phyloP scores from a whole-genome alignment of 2,113 vertebrate species.

The Dolichotis patagonum region DNA sequence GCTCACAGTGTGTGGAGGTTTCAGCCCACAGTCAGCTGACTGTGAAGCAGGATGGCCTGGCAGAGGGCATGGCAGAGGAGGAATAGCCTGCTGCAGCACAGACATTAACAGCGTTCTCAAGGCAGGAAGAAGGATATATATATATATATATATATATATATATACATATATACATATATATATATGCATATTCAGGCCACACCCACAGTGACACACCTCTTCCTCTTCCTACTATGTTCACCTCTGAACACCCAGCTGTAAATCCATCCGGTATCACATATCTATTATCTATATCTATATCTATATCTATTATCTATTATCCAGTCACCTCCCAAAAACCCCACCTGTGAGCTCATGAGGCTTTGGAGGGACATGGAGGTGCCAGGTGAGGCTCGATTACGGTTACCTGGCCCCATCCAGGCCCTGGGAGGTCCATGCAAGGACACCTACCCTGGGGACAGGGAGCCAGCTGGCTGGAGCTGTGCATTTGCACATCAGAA shows the following conservation, averaged over 20 bases:
- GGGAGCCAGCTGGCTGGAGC: neutral
- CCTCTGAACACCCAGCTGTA: neutral
- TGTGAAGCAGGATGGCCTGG: neutral
- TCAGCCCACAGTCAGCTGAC: neutral
- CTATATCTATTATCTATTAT: too few relatives aligned
- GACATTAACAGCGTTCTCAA: neutral
- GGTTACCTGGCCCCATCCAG: neutral
- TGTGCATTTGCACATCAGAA: neutral
- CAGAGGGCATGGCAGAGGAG: neutral
- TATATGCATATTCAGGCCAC: too few relatives aligned
- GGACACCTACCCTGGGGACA: neutral
- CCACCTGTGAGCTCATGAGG: neutral
- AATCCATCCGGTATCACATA: neutral
- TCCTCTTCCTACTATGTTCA: neutral
- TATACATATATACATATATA: too few relatives aligned
- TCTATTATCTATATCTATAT: fast-evolving
- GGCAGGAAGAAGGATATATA: neutral
- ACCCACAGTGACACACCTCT: neutral
- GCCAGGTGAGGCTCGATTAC: fast-evolving
- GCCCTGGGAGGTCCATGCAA: neutral
- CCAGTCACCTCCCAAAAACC: neutral
- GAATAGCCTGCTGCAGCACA: neutral
- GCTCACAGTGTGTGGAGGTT: neutral
- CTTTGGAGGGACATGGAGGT: neutral
- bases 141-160: too few relatives aligned